Evolutionary conservation across 2,888 invertebrate species (phyloP).

Genomic region (Drosophila multiciliata): DNA sequence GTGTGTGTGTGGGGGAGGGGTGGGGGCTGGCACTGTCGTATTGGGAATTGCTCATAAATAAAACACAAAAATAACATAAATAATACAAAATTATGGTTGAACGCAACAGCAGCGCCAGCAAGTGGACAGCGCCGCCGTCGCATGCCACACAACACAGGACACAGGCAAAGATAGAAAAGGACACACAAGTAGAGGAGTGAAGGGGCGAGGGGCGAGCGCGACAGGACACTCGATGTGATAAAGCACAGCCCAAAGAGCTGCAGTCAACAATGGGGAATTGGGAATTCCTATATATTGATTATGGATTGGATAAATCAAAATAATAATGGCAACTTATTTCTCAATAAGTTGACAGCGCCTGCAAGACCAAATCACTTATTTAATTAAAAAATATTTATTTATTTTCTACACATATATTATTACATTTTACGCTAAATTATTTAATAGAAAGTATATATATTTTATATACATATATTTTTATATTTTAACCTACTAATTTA

Average conservation of each 20-base stretch:
- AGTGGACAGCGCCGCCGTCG: conserved; percentile 42
- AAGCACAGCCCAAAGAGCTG: not conserved
- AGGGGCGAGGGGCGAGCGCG: not conserved
- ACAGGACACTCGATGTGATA: conserved; percentile 2
- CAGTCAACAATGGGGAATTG: not conserved
- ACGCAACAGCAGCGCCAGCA: conserved; percentile 20
- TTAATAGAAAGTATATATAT: no score
- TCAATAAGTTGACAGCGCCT: not conserved
- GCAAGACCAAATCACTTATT: not conserved
- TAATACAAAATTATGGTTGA: conserved; percentile 65
- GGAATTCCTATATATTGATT: not conserved
- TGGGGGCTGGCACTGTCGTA: conserved; percentile 3
- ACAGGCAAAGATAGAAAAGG: not conserved
- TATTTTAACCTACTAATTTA: no score
- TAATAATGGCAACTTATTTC: not conserved
- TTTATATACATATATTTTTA: no score
- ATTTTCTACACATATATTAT: no score
- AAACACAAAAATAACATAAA: conserved; percentile 69
- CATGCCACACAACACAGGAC: conserved; percentile 17
- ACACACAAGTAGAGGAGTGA: not conserved
- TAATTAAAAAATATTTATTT: no score
- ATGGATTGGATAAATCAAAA: not conserved
- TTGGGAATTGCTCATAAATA: conserved; percentile 71
- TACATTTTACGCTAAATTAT: not conserved
- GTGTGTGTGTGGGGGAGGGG: not conserved